Conservation (phyloP, 2,797 vertebrate genomes). For the Cuniculus paca region DNA sequence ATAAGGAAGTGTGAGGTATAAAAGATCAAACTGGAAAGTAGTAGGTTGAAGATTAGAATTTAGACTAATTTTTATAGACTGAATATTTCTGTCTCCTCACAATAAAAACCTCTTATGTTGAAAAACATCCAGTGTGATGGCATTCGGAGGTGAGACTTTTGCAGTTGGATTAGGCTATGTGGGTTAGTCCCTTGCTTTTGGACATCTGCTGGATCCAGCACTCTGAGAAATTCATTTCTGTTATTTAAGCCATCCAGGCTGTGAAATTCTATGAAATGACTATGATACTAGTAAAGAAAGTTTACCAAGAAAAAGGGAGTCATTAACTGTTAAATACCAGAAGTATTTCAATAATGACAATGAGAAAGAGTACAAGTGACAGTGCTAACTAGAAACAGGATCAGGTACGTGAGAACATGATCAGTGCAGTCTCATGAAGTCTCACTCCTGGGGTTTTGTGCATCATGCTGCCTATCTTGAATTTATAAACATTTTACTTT, state of each 20-base stretch:
- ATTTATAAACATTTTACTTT: not conserved
- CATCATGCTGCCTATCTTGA: not conserved
- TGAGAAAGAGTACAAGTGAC: not conserved
- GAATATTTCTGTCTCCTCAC: not conserved
- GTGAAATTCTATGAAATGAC: not conserved
- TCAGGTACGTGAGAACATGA: not conserved
- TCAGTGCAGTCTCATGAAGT: no score
- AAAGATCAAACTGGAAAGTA: not conserved
- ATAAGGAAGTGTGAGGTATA: not conserved
- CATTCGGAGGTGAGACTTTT: not conserved
- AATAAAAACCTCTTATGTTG: not conserved
- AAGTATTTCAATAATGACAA: not conserved
- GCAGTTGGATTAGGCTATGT: not conserved
- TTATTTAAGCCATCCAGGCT: not conserved
- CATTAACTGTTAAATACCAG: not conserved
- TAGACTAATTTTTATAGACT: no score
- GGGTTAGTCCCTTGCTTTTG: not conserved
- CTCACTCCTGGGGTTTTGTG: not conserved
- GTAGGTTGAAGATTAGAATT: not conserved
- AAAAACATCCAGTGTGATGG: not conserved
- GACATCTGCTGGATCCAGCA: not conserved
- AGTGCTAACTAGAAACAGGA: not conserved
- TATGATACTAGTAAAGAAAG: not conserved
- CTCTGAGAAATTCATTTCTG: not conserved
- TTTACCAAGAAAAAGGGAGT: not conserved